phyloP scores from a whole-genome alignment of 1,140 invertebrate species.

The Drosophila yakuba region DNA sequence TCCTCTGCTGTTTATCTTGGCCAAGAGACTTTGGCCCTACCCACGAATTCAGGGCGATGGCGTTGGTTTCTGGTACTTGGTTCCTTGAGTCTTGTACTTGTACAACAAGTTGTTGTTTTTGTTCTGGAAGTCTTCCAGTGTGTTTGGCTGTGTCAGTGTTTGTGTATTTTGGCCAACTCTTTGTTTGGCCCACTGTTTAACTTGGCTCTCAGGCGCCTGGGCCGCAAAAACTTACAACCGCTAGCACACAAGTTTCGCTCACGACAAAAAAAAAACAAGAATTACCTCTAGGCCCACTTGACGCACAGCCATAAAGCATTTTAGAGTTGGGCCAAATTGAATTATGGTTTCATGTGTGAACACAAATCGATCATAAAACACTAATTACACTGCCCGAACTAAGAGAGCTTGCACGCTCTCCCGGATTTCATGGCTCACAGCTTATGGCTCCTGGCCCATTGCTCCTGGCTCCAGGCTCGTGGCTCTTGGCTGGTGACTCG shows the following conservation, averaged over 20 bases:
- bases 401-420: slow-evolving; percentile 61
- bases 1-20: slow-evolving; percentile 59
- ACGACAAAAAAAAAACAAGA: not conserved
- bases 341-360: slow-evolving; percentile 71
- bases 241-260: slow-evolving; percentile 23
- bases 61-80: not conserved
- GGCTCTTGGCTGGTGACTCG: slow-evolving; percentile 4
- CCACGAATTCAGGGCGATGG: not conserved
- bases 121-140: slow-evolving; percentile 23
- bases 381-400: slow-evolving; percentile 68
- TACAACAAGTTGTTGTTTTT: slow-evolving; percentile 38
- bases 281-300: not conserved
- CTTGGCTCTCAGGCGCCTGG: slow-evolving; percentile 59
- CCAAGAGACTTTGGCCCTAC: slow-evolving; percentile 41
- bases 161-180: slow-evolving; percentile 57
- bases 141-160: slow-evolving; percentile 53
- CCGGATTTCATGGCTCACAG: slow-evolving; percentile 10
- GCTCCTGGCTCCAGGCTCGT: slow-evolving; percentile 3
- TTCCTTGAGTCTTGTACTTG: slow-evolving; percentile 9
- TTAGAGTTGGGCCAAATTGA: slow-evolving; percentile 69
- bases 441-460: slow-evolving; percentile 1
- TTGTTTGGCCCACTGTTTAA: slow-evolving; percentile 71
- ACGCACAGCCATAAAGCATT: slow-evolving; percentile 14
- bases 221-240: slow-evolving; percentile 64
- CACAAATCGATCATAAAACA: slow-evolving; percentile 82